phyloP scores from a whole-genome alignment of 2,888 invertebrate species.

The Drosophila siamana region DNA sequence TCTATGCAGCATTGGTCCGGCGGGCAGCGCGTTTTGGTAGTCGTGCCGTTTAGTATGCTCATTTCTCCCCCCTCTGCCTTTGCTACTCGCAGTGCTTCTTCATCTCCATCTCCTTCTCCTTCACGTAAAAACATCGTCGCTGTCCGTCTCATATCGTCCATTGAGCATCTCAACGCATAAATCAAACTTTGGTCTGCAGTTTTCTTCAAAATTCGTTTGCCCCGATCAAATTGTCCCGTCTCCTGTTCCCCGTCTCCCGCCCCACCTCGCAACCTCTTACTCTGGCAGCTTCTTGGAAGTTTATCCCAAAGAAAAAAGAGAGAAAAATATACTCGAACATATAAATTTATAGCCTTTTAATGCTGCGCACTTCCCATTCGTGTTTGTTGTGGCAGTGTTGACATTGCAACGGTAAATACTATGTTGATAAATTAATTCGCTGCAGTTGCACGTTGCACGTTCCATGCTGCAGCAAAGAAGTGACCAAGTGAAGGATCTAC shows the following conservation, averaged over 20 bases:
- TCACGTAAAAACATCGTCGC: background rate
- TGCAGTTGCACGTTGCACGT: conserved; percentile 48
- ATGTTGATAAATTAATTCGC: conserved; percentile 76
- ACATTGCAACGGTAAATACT: conserved; percentile 72
- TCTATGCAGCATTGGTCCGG: conserved; percentile 58
- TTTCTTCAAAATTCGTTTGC: conserved; percentile 61
- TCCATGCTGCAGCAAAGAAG: conserved; percentile 12
- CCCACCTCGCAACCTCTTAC: conserved; percentile 10
- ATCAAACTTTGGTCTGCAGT: conserved; percentile 74
- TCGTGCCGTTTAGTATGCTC: conserved; percentile 69
- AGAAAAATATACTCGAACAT: conserved; percentile 9
- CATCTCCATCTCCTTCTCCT: background rate
- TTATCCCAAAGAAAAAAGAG: conserved; percentile 5
- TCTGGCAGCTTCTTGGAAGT: conserved; percentile 69
- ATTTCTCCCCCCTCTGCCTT: conserved; percentile 39
- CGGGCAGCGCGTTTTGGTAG: conserved; percentile 64
- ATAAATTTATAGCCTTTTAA: conserved; percentile 74
- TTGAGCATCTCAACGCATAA: conserved; percentile 78
- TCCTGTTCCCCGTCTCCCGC: background rate
- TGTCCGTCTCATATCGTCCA: conserved; percentile 57
- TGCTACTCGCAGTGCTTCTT: conserved; percentile 3
- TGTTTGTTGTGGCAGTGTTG: conserved; percentile 59
- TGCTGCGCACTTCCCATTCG: conserved; percentile 46
- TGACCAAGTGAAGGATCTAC: conserved; percentile 5
- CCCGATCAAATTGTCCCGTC: conserved; percentile 65